Base-by-base conservation (phyloP, 2,113 vertebrate genomes). In the Pungitius pungitius region DNA sequence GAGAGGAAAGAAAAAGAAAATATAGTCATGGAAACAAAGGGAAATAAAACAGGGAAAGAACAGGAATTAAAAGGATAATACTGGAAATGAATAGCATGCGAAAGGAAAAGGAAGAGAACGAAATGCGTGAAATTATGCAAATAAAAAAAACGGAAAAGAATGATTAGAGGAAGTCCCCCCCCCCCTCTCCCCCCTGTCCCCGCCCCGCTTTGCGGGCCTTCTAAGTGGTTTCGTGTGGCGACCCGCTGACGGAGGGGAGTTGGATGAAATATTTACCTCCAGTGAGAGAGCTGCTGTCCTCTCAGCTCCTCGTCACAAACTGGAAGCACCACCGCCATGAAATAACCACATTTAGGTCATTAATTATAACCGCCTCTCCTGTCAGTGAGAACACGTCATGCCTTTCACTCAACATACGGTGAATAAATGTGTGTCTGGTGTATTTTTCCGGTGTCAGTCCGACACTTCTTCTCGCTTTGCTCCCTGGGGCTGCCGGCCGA, bases 251-350 rank as follows among this genome's bases (percentile, higher is more conserved):
- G 68, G 77, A 81, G 65, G 77, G 43, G 70, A 74, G 73, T 45
- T 47, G 39, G 55, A 85, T 90, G 15, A 89, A 90, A 90, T 88
- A 89, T 90, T 88, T 51, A 90, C 3, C 27, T 66, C 10, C 42
- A 51, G 22, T 8, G 57, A 49, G 42, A 52, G 51, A 57, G 76
- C 52, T 55, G 49, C 81, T 61, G 78, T 82, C 78, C 4, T 66
- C 63, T 69, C 26, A 2, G 15, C 65, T 88, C 37, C 24, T 30
- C 74, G 24, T 81, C 81, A 84, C 39, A 8, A 54, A 55, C 54
- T 27, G 52, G 17, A 5, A 33, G 51, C 27, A 12, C 49, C 55
- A 45, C 17, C 6, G 18, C 18, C 59, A 37, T 0, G 18, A 18
- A 43, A 62, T 26, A 17, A 15, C 13, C 0, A 30, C 24, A 15